Conservation (phyloP, 2,888 invertebrate genomes). For the Athripsodes cinereus region DNA sequence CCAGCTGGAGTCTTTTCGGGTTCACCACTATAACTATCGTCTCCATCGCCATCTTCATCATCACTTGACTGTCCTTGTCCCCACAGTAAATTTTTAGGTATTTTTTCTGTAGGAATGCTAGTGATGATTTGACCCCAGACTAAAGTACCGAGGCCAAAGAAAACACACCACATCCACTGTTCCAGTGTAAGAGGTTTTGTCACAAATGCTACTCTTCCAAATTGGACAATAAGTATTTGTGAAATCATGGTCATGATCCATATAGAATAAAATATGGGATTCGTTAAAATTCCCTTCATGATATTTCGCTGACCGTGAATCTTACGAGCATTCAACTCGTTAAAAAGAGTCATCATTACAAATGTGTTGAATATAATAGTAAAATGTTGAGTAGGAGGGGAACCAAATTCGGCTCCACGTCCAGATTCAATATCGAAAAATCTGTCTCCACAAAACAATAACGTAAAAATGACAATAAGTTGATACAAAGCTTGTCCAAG, state of each 20-base stretch:
- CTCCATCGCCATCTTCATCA: constrained; percentile 60
- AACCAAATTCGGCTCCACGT: constrained; percentile 30
- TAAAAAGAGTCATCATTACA: constrained; percentile 80
- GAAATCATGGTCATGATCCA: constrained; percentile 73
- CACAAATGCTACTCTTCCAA: constrained; percentile 75
- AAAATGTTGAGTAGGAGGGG: constrained; percentile 47
- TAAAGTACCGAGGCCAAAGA: constrained; percentile 74
- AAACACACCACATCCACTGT: constrained; percentile 83
- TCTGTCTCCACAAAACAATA: constrained; percentile 49
- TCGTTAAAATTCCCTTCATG: constrained; percentile 74
- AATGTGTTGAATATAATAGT: constrained; percentile 63
- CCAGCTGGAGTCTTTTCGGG: constrained; percentile 76
- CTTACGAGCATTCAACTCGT: constrained; percentile 86
- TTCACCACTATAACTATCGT: constrained; percentile 63
- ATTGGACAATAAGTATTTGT: constrained; percentile 74
- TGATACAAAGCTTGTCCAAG: constrained; percentile 52
- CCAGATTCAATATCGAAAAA: constrained; percentile 52
- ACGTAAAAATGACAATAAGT: constrained; percentile 45
- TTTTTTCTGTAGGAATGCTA: constrained; percentile 70
- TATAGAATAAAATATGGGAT: constrained; percentile 80
- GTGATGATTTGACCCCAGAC: constrained; percentile 82
- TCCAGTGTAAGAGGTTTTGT: constrained; percentile 67
- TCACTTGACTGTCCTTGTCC: constrained; percentile 68
- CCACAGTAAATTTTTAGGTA: constrained; percentile 70
- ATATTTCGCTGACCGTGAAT: constrained; percentile 86